Base-by-base conservation (phyloP, 2,888 invertebrate species). In the Drosophila cracens region DNA sequence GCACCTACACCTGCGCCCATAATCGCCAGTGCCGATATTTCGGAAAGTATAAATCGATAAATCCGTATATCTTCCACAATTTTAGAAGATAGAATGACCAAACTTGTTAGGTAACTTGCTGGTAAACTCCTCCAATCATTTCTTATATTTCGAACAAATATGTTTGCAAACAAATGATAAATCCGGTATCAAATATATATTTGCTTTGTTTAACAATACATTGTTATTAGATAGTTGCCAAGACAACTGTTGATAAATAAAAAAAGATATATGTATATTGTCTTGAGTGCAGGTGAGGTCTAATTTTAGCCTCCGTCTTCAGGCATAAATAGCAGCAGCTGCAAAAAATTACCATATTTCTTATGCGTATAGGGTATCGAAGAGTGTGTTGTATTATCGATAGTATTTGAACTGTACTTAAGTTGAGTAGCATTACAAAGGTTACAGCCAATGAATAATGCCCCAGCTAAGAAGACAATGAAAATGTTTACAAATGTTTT, bases 401-500 rank as follows among this genome's bases (percentile, higher is more conserved):
- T 29, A 57, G 34, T 49, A 31, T 51, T 51, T 58, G 48, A 61
- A 54, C 49, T 54, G 25, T 66, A 48, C 58, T 76, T 71, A 66
- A 29, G 61, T 57, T 67, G 60, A 77, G 77, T 61, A 61, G 77
- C 61, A 61, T 40, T 33, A 34, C 74, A 64, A 73, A 63, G 74
- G 74, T 67, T 53, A 63, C 62, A 58, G 52, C 57, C 53, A 62
- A 75, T 77, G 76, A 76, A 77, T 80, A 77, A 80, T 80, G 76
- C 66, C 25, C 11, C 40, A 48, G 66, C 73, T 72, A 79, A 77
- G 68, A 72, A 79, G 77, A 77, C 78, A 80, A 67, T 80, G 67
- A 70, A 80, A 78, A 76, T 81, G 82, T 70, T 77, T 77, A 64
- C 77, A 71, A 71, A 79, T 62, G 71, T 80, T 82, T 78, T 70